Base-by-base conservation (phyloP, 2,888 invertebrate species). In the Troilus luridus region DNA sequence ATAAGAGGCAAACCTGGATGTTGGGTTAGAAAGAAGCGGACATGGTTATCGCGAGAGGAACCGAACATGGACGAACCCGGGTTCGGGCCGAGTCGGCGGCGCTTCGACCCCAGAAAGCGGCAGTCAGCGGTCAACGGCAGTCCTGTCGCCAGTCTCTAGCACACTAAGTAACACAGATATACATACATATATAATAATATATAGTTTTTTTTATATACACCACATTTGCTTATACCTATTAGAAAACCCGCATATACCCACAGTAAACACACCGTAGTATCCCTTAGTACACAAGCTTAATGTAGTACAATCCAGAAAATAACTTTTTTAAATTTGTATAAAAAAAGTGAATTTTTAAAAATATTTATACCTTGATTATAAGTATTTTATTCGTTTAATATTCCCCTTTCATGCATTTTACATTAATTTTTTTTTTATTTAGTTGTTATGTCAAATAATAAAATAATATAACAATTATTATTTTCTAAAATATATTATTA, bases 101-200 rank as follows among this genome's bases (percentile, higher is more conserved):
- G 11, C 67, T 67, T 67, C 67, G 67, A 67, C 67, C 67, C 67
- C 67, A 67, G 67, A 67, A 12, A 67, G 67, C 67, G 67, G 67
- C 67, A 67, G 67, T 67, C 67, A 67, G 67, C 67, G 67, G 67
- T 67, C 67, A 67, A 67, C 67, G 67, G 67, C 67, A 14, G 67
- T 67, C 67, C 67, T 67, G 24, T 67, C 10, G 24, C 14, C 67
- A 67, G 67, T 67, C 67, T 67, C 67, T 67, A 67, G 67, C 24
- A 67, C 67, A 67, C 67, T 24, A 67, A 67, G 67, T 67, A 67
- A 67, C 67, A 67, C 67, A 67, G 67, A 67, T 67, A 67, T 67
- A 67, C 67, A 67, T 67, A 67, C 67, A 67, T 67, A 67, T 67
- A 67, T 67, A 67, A 67, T 67, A 10, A 67, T 67, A 24, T 24